Conservation (phyloP, 2,113 vertebrate genomes). For the Perca fluviatilis region DNA sequence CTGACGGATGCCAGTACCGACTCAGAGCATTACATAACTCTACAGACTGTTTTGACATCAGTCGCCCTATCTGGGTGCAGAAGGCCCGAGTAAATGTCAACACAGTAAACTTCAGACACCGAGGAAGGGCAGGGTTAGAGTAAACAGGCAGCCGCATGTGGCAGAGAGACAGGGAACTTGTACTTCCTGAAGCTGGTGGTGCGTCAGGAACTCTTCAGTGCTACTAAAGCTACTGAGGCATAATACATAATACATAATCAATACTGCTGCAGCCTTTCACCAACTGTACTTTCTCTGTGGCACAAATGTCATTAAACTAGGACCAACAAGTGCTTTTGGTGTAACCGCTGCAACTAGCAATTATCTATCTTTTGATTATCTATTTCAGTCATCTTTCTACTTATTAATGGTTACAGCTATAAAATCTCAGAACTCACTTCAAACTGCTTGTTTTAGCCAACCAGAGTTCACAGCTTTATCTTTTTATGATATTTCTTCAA, state of each 20-base stretch:
- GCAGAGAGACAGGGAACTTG: not conserved
- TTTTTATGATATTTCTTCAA: not conserved
- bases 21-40: conserved; percentile 37
- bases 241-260: not conserved
- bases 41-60: conserved; percentile 55
- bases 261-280: not conserved
- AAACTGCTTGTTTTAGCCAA: no score
- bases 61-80: conserved; percentile 25
- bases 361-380: not conserved
- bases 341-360: not conserved
- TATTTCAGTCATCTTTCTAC: not conserved
- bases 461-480: no score
- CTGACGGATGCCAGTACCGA: conserved; percentile 18
- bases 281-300: not conserved
- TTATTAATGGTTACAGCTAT: not conserved
- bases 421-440: not conserved
- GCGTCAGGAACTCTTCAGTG: not conserved
- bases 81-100: conserved; percentile 24
- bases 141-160: conserved; percentile 13
- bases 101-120: conserved; percentile 26
- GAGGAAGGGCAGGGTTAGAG: not conserved
- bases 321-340: not conserved
- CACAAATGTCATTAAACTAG: no score
- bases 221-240: not conserved
- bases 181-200: not conserved